These are phyloP conservation scores for Baronia brevicornis DNA, from an alignment of 2,888 invertebrate genomes.

Conservation along the genomic window DNA sequence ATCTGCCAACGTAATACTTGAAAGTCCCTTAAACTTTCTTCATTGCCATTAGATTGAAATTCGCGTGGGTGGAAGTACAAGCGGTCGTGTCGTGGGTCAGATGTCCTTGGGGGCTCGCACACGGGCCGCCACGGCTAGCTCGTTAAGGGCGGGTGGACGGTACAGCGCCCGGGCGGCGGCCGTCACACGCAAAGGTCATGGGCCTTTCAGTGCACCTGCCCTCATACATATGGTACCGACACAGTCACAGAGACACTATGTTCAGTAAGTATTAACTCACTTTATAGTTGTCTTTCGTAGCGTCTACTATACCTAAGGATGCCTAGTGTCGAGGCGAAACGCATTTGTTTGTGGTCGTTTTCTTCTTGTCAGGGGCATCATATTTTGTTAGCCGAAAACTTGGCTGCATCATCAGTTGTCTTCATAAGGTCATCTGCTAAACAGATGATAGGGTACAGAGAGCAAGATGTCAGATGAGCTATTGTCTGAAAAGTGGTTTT, in stretches of 20 bases:
- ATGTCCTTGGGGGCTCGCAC: constrained; percentile 92
- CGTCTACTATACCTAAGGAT: no score
- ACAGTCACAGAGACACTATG: constrained; percentile 63
- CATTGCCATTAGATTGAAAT: constrained; percentile 50
- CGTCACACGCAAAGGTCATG: constrained; percentile 89
- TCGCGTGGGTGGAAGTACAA: constrained; percentile 47
- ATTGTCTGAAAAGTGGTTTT: no score
- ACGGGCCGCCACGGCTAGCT: constrained; percentile 91
- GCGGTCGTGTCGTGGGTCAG: constrained; percentile 78
- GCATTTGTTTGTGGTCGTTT: no score
- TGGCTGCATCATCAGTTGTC: no score
- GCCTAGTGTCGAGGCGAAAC: no score
- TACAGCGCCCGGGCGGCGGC: constrained; percentile 95
- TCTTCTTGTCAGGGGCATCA: no score
- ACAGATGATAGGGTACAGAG: no score
- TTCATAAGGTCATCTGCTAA: no score
- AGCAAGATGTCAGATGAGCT: no score
- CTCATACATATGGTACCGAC: constrained; percentile 82
- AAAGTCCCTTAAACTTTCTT: not conserved
- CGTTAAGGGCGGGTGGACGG: constrained; percentile 87
- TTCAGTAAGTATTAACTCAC: constrained; percentile 49
- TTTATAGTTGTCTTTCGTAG: not conserved
- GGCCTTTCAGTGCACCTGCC: constrained; percentile 89
- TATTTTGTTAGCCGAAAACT: no score
- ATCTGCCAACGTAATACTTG: not conserved